Percentiles rank a stretch among this genome's conserved stretches.
These are phyloP conservation scores for Cuniculus paca DNA, from an alignment of 2,797 vertebrate species.

Conservation along the genomic window DNA sequence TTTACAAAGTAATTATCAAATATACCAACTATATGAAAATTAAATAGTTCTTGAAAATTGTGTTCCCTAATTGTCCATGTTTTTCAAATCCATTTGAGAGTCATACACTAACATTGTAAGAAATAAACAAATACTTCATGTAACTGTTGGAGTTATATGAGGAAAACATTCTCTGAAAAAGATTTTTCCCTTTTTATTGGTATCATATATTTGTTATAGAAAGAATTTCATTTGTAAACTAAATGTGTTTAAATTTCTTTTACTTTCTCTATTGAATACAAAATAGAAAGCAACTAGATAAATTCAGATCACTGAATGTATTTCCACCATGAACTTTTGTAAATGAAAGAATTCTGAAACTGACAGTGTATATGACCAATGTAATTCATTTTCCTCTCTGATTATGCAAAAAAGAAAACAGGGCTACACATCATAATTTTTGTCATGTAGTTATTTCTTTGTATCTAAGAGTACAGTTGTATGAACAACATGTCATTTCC, in stretches of 20 bases:
- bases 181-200: neutral
- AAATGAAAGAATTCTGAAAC: neutral
- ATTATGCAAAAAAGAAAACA: slow-evolving; percentile 29
- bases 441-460: slow-evolving; percentile 66
- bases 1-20: slow-evolving; percentile 6
- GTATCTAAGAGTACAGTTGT: slow-evolving; percentile 22
- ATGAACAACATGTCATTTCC: slow-evolving; percentile 73
- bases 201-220: neutral
- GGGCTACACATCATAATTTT: neutral
- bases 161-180: neutral
- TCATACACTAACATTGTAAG: neutral
- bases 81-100: neutral
- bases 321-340: neutral
- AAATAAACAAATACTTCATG: neutral
- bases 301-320: neutral
- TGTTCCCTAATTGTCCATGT: neutral
- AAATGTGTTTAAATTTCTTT: slow-evolving; percentile 40
- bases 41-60: neutral
- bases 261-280: slow-evolving; percentile 42
- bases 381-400: neutral
- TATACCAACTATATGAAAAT: slow-evolving; percentile 15
- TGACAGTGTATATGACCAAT: neutral
- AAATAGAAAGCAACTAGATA: slow-evolving; percentile 44
- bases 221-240: slow-evolving; percentile 55
- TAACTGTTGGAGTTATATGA: neutral